Percentiles rank a stretch among this genome's conserved stretches.
These are phyloP conservation scores for Emys orbicularis DNA, from an alignment of 2,797 vertebrate species.

Conservation along the genomic window DNA sequence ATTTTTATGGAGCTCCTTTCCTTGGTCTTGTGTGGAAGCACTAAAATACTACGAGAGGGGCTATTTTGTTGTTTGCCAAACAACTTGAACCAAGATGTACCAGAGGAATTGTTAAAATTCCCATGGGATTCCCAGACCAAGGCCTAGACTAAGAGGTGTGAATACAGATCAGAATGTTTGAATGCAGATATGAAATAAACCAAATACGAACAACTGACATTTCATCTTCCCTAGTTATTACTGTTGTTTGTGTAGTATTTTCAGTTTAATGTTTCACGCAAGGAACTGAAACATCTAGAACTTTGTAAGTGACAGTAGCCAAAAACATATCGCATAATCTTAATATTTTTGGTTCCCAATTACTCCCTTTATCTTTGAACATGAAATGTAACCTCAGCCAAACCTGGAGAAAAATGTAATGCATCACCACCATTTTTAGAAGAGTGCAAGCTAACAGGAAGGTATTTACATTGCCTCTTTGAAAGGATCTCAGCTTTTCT, in stretches of 20 bases:
- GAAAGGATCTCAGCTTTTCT: background rate
- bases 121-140: background rate
- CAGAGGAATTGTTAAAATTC: background rate
- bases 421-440: background rate
- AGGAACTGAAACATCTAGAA: slow-evolving; percentile 28
- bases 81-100: slow-evolving; percentile 47
- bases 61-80: slow-evolving; percentile 56
- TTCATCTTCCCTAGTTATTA: slow-evolving; percentile 28
- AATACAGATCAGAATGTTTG: background rate
- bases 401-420: background rate
- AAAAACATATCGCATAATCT: background rate
- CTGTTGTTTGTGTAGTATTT: background rate
- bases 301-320: background rate
- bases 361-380: background rate
- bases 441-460: background rate
- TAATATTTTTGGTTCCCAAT: background rate
- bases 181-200: background rate
- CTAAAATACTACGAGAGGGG: background rate
- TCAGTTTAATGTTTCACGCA: background rate
- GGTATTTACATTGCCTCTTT: background rate
- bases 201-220: background rate
- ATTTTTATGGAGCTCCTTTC: slow-evolving; percentile 19
- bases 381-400: background rate
- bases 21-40: background rate
- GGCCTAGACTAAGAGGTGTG: slow-evolving; percentile 17